Percentiles rank a stretch among this genome's conserved stretches.
These are phyloP conservation scores for Acleris emargana DNA, from an alignment of 2,888 invertebrate species.

Conservation along the genomic window DNA sequence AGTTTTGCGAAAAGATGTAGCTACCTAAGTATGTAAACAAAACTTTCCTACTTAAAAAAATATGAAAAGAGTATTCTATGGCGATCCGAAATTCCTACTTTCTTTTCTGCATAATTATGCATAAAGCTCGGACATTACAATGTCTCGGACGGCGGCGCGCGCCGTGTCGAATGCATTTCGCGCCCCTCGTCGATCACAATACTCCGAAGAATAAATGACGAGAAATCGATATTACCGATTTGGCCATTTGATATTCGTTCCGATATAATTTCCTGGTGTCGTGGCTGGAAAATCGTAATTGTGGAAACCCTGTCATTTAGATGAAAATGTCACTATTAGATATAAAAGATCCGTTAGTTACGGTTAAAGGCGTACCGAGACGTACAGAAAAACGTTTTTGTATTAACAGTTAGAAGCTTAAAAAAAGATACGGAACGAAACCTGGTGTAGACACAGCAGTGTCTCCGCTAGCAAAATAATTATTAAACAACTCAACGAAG, in stretches of 20 bases:
- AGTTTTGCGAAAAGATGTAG: too few relatives aligned
- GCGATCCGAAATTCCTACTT: constrained; percentile 16
- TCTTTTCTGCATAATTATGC: constrained; percentile 29
- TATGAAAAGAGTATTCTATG: neutral
- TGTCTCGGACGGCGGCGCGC: constrained; percentile 34
- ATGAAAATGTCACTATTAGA: constrained; percentile 7
- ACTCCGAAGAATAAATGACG: constrained; percentile 60
- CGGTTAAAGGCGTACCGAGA: neutral
- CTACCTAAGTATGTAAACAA: too few relatives aligned
- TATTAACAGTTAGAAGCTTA: neutral
- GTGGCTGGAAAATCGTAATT: constrained; percentile 62
- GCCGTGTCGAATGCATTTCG: constrained; percentile 69
- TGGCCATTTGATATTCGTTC: constrained; percentile 75
- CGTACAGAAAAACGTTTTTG: neutral
- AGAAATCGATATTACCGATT: constrained; percentile 75
- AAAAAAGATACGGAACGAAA: too few relatives aligned
- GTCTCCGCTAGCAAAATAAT: too few relatives aligned
- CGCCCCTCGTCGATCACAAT: constrained; percentile 69
- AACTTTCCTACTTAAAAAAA: too few relatives aligned
- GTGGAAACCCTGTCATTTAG: constrained; percentile 21
- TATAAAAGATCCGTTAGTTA: neutral
- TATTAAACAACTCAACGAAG: too few relatives aligned
- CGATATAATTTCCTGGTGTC: constrained; percentile 70
- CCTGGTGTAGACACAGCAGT: too few relatives aligned
- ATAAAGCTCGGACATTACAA: constrained; percentile 29